These are phyloP conservation scores for Allophyes oxyacanthae DNA, from an alignment of 2,888 invertebrate genomes.

Conservation along the genomic window DNA sequence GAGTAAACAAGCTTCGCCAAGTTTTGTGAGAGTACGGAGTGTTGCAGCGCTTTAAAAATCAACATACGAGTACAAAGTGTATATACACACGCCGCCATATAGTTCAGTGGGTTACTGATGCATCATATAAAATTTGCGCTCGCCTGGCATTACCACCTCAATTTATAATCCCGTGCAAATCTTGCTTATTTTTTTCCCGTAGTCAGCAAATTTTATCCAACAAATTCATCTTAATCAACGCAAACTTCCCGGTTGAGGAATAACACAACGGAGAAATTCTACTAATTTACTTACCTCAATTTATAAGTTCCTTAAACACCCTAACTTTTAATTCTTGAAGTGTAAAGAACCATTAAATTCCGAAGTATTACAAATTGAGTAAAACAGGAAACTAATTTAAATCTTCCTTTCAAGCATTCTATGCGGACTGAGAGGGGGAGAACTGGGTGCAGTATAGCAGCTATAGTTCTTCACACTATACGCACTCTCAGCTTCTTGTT, in stretches of 20 bases:
- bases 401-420: conserved; percentile 30
- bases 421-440: conserved; percentile 1
- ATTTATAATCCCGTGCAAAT: conserved; percentile 55
- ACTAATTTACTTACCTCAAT: conserved; percentile 42
- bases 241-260: conserved; percentile 31
- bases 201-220: conserved; percentile 47
- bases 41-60: conserved; percentile 46
- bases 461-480: conserved; percentile 14
- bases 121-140: conserved; percentile 57
- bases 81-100: conserved; percentile 14
- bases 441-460: conserved; percentile 1
- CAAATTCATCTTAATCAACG: conserved; percentile 55
- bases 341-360: conserved; percentile 33
- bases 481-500: conserved; percentile 1
- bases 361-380: conserved; percentile 47
- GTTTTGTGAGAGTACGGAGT: conserved; percentile 28
- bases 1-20: conserved; percentile 44
- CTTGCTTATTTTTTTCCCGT: conserved; percentile 49
- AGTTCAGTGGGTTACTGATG: conserved; percentile 41
- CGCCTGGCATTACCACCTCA: conserved; percentile 47
- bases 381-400: conserved; percentile 44
- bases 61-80: conserved; percentile 22
- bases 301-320: conserved; percentile 39
- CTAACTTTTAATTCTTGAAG: conserved; percentile 43
- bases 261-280: conserved; percentile 24